Base-by-base conservation (phyloP, 1,140 invertebrate genomes). In the Drosophila teissieri region DNA sequence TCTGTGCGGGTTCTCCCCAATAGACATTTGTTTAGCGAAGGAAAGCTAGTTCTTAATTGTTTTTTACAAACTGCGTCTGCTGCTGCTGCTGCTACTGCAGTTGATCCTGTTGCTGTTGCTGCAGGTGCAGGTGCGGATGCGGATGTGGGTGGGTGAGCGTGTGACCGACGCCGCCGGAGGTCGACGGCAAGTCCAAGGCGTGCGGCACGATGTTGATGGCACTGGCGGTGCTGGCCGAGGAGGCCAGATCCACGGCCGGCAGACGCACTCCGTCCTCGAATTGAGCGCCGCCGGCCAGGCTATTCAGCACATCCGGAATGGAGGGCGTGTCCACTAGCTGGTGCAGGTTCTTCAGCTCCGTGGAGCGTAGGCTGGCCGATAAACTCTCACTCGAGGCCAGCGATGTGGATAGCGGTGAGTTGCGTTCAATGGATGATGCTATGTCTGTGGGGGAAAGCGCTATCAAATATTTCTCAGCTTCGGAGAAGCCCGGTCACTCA, bases 321-420 rank as follows among this genome's bases (percentile, higher is more conserved):
- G 80, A 48, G 22, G 91, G 86, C 15, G 81, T 79, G 54, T 91
- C 90, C 37, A 91, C 74, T 42, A 92, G 64, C 45, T 90, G 90
- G 63, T 93, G 93, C 42, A 94, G 72, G 83, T 93, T 93, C 73
- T 93, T 92, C 1, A 93, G 64, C 58, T 93, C 93, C 19, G 91
- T 92, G 15, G 92, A 92, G 44, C 92, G 91, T 14, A 93, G 64
- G 61, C 93, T 93, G 1, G 93, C 92, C 24, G 92, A 91, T 36
- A 93, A 91, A 34, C 94, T 94, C 54, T 94, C 94, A 15, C 94
- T 94, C 0, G 94, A 94, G 4, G 94, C 93, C 58, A 94, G 73
- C 8, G 94, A 94, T 2, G 93, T 93, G 0, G 94, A 94, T 19
- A 94, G 68, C 14, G 94, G 94, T 6, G 94, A 94, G 48, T 92